These are phyloP conservation scores for Psix sp. DNA, from an alignment of 1,140 invertebrate species.

Conservation along the genomic window DNA sequence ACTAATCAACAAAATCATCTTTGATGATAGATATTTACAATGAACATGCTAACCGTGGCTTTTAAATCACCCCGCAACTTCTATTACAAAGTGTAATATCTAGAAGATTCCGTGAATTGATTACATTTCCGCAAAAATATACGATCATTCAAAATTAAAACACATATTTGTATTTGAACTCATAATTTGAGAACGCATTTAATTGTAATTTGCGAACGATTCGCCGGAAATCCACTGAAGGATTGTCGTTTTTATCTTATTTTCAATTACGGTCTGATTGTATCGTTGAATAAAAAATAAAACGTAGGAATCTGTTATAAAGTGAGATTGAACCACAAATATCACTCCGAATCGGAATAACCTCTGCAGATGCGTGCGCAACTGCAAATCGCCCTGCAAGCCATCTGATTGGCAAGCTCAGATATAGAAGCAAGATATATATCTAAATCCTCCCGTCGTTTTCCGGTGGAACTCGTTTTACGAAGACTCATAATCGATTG, in stretches of 20 bases:
- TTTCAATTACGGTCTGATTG: not conserved
- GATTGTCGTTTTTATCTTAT: not conserved
- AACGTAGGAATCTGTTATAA: slow-evolving; percentile 28
- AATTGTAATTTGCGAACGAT: not conserved
- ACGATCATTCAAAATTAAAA: too few relatives aligned
- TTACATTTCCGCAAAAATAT: too few relatives aligned
- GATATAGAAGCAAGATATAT: slow-evolving; percentile 53
- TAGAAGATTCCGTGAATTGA: too few relatives aligned
- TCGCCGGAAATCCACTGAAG: not conserved
- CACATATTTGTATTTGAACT: too few relatives aligned
- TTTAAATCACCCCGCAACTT: too few relatives aligned
- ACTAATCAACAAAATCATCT: slow-evolving; percentile 22
- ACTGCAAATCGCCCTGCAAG: slow-evolving; percentile 39
- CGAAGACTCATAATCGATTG: slow-evolving; percentile 58
- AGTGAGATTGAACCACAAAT: slow-evolving; percentile 48
- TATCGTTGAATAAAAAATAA: slow-evolving; percentile 21
- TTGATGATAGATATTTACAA: too few relatives aligned
- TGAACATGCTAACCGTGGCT: too few relatives aligned
- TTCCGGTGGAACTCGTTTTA: slow-evolving; percentile 54
- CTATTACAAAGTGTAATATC: too few relatives aligned
- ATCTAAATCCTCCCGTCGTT: slow-evolving; percentile 56
- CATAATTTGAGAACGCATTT: too few relatives aligned
- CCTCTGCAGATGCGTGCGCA: slow-evolving; percentile 43
- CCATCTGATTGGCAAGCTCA: slow-evolving; percentile 55
- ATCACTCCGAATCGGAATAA: slow-evolving; percentile 46